Evolutionary conservation across 2,113 vertebrate genomes (phyloP).

Genomic region (Phycodurus eques): DNA sequence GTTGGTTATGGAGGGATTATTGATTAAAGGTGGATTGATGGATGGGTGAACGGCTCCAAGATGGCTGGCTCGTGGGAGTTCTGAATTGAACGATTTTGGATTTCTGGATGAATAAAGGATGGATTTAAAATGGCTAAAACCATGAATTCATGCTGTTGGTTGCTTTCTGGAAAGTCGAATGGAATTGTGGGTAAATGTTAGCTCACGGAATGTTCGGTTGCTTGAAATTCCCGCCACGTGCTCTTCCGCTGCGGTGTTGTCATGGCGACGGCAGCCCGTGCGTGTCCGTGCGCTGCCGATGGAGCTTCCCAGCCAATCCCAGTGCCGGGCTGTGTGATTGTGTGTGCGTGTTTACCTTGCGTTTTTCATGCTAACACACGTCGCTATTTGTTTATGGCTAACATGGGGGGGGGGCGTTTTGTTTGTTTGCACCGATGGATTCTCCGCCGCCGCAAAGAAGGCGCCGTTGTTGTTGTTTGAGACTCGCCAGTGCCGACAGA

Average conservation of each 20-base stretch:
- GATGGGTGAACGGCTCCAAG: not conserved
- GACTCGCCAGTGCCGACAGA: conserved; percentile 36
- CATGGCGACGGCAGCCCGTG: conserved; percentile 18
- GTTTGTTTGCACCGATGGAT: conserved; percentile 34
- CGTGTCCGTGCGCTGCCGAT: conserved; percentile 15
- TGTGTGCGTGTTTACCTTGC: not conserved
- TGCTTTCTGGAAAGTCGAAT: not conserved
- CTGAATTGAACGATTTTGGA: not conserved
- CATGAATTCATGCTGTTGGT: not conserved
- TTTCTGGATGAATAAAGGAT: not conserved
- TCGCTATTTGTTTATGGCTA: not conserved
- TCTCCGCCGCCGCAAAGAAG: conserved; percentile 52
- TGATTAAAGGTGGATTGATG: not conserved
- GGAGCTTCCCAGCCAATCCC: conserved; percentile 28
- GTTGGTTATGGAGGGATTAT: too few relatives aligned
- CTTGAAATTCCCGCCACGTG: conserved; percentile 14
- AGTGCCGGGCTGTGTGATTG: conserved; percentile 3
- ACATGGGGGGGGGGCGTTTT: conserved; percentile 7
- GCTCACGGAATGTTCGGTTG: not conserved
- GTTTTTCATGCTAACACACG: not conserved
- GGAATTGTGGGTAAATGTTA: not conserved
- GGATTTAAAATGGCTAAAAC: not conserved
- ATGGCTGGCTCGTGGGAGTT: not conserved
- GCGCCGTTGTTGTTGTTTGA: conserved; percentile 52
- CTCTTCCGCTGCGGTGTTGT: conserved; percentile 20